Evolutionary conservation across 2,797 vertebrate genomes (phyloP), one percentile per base, ranked within the genome.

Genomic region (Peromyscus melanophrys): DNA sequence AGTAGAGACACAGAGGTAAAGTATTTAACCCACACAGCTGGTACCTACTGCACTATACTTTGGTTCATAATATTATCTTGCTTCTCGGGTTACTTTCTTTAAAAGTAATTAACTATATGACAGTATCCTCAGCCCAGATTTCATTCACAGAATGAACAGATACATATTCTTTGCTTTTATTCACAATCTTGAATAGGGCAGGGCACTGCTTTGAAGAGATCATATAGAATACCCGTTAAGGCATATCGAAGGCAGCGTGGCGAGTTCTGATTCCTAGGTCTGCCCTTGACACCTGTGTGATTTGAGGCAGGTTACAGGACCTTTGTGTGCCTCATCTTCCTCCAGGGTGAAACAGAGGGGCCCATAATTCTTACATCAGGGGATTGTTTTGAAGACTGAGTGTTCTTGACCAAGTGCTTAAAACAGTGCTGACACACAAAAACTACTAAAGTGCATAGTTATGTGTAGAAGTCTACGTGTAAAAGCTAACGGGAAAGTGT

Each of bases 391-490:
- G 29, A 92, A 31, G 43, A 75, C 37, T 78, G 76, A 59, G 17
- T n/a, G 49, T 67, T 96, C 65, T 61, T 95, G 37, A 55, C 83
- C 69, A 95, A 55, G 10, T 78, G 40, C 6, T 82, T 55, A 14
- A 90, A 92, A 89, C 13, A 57, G 43, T 25, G 10, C 67, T 95
- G 37, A 40, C 27, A 81, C 43, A 81, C 84, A 88, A 31, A 85
- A 89, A 89, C 4, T 75, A 52, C 25, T 49, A 59, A 93, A 92
- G 61, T 49, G 10, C 89, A 86, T 55, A 31, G 6, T 57, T 86
- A 67, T 21, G 34, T 25, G 21, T 67, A 21, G 34, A 14, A 34
- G 46, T 67, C 43, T 49, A 49, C 11, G 1, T 49, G 31, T 25
- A 96, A 78, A 73, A 11, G 61, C 90, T 76, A 1, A 16, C 34